Percentiles rank a stretch among this genome's conserved stretches.
phyloP scores from a whole-genome alignment of 2,888 invertebrate genomes.

The Ichneumoninae sp. region DNA sequence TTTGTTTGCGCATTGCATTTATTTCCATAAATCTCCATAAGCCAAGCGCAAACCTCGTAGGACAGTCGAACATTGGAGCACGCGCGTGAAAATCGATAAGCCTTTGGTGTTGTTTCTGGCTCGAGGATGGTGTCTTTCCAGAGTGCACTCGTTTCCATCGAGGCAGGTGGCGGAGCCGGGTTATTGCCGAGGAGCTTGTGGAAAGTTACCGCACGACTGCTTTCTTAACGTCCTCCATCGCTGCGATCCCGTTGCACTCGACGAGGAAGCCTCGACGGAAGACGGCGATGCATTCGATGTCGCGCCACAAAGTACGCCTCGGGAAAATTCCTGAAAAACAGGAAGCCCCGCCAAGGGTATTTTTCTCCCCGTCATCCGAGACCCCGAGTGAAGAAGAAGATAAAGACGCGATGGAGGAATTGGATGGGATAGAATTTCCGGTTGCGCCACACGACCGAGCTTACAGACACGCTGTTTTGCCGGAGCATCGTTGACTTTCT shows the following conservation, averaged over 20 bases:
- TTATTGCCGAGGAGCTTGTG: neutral
- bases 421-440: constrained; percentile 38
- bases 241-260: neutral
- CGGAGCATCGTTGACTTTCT: neutral
- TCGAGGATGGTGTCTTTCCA: neutral
- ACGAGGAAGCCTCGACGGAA: neutral
- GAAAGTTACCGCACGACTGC: neutral
- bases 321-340: neutral
- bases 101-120: constrained; percentile 41
- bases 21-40: constrained; percentile 78
- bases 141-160: neutral
- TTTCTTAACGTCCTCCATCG: constrained; percentile 8
- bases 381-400: neutral
- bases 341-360: constrained; percentile 15
- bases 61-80: constrained; percentile 56
- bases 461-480: neutral
- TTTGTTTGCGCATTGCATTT: constrained; percentile 67
- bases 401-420: constrained; percentile 4
- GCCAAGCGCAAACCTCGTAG: constrained; percentile 71
- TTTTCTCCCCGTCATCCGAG: neutral
- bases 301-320: constrained; percentile 4
- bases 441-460: constrained; percentile 6
- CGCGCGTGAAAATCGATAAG: constrained; percentile 67
- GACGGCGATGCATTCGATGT: constrained; percentile 29
- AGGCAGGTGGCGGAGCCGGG: neutral